These are phyloP conservation scores for Heliconius sara DNA, from an alignment of 2,888 invertebrate species.

Conservation along the genomic window DNA sequence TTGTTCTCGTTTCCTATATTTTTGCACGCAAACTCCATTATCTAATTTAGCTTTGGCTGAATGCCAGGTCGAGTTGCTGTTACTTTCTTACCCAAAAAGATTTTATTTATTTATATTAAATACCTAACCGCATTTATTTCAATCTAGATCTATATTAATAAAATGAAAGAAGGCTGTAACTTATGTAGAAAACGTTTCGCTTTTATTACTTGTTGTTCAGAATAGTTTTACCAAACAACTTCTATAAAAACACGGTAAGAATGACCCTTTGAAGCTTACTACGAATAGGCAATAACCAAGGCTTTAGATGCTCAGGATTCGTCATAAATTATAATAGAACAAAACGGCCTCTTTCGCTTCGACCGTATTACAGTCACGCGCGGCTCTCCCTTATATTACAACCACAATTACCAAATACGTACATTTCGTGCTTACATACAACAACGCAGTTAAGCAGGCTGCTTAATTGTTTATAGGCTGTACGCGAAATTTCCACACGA, in stretches of 20 bases:
- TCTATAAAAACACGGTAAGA: constrained; percentile 43
- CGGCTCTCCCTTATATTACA: constrained; percentile 65
- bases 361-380: constrained; percentile 71
- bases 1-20: constrained; percentile 84
- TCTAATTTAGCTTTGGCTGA: constrained; percentile 84
- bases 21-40: constrained; percentile 85
- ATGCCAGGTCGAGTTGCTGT: constrained; percentile 79
- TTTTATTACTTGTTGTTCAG: neutral
- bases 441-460: constrained; percentile 51
- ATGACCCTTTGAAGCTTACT: constrained; percentile 51
- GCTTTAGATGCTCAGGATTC: constrained; percentile 55
- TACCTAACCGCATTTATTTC: constrained; percentile 76
- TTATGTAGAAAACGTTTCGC: constrained; percentile 6
- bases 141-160: constrained; percentile 47
- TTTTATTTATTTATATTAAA: constrained; percentile 78
- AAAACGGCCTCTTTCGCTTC: constrained; percentile 62
- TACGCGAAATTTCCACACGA: constrained; percentile 50
- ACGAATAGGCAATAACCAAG: constrained; percentile 56
- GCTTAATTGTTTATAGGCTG: constrained; percentile 56
- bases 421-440: constrained; percentile 54
- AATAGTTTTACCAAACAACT: constrained; percentile 1
- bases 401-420: constrained; percentile 73
- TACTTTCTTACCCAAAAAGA: constrained; percentile 75
- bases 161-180: neutral
- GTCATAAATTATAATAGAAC: constrained; percentile 58